Conservation (phyloP, 2,113 vertebrate species). For the Marmota flaviventris region DNA sequence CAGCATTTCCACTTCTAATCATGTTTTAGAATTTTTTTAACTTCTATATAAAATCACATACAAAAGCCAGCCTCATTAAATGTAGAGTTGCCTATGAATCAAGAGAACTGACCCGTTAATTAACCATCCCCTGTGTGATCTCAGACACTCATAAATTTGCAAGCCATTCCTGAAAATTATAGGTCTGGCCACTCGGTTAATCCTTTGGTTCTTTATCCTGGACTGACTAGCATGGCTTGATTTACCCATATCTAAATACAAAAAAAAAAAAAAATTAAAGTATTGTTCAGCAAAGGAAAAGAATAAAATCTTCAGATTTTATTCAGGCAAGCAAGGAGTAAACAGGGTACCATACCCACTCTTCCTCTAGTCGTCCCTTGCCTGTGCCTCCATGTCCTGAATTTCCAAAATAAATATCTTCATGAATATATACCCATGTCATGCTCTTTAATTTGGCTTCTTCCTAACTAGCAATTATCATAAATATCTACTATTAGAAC, state of each 20-base stretch:
- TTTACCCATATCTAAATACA: background rate
- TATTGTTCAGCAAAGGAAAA: background rate
- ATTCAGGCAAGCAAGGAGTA: background rate
- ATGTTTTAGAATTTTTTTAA: slow-evolving; percentile 25
- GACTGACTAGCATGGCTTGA: background rate
- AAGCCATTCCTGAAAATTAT: slow-evolving; percentile 4
- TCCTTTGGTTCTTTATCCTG: background rate
- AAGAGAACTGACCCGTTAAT: background rate
- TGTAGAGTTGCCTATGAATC: background rate
- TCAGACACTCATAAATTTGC: background rate
- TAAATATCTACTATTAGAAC: slow-evolving; percentile 15
- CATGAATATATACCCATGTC: background rate
- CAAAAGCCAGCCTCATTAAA: background rate
- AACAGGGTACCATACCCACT: background rate
- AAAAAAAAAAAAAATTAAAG: background rate
- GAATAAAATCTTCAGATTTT: background rate
- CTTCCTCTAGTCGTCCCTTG: background rate
- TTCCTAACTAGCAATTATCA: background rate
- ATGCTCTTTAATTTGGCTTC: background rate
- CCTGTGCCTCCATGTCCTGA: background rate
- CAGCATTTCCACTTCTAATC: slow-evolving; percentile 16
- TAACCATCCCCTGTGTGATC: background rate
- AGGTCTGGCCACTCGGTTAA: background rate
- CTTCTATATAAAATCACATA: slow-evolving; percentile 29
- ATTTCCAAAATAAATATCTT: background rate